Evolutionary conservation across 2,888 invertebrate genomes (phyloP).

Genomic region (Ornithoptera alexandrae): DNA sequence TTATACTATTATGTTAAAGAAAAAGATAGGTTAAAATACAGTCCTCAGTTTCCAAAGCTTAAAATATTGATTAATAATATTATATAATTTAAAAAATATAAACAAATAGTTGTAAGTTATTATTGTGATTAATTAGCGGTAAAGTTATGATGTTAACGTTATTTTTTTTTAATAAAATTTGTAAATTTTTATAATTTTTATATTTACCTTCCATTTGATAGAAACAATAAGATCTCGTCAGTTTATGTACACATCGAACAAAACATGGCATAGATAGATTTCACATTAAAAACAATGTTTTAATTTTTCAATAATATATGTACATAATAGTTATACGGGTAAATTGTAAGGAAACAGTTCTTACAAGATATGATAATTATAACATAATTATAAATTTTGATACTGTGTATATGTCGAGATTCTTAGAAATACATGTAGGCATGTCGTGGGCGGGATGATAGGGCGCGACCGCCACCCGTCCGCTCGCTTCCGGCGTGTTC

Average conservation of each 20-base stretch:
- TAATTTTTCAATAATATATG: background rate
- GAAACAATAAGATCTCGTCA: too few relatives aligned
- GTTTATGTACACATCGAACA: background rate
- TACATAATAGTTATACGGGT: background rate
- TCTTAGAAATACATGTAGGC: slow-evolving; percentile 29
- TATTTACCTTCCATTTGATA: background rate
- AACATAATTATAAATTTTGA: background rate
- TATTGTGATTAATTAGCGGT: slow-evolving; percentile 56
- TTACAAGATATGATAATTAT: background rate
- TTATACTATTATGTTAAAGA: slow-evolving; percentile 8
- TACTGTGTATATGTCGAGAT: background rate
- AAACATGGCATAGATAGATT: background rate
- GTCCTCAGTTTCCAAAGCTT: slow-evolving; percentile 63
- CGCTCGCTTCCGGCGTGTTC: slow-evolving; percentile 40
- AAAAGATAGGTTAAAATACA: slow-evolving; percentile 33
- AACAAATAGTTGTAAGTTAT: slow-evolving; percentile 44
- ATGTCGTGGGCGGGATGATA: slow-evolving; percentile 27
- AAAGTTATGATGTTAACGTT: slow-evolving; percentile 41
- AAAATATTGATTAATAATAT: slow-evolving; percentile 39
- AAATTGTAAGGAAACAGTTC: background rate
- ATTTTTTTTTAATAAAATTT: slow-evolving; percentile 44
- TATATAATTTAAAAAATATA: slow-evolving; percentile 33
- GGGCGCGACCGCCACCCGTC: slow-evolving; percentile 53
- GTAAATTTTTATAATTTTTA: slow-evolving; percentile 37
- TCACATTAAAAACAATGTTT: too few relatives aligned